Conservation (phyloP, 1,140 invertebrate species). For the Globodera rostochiensis region DNA sequence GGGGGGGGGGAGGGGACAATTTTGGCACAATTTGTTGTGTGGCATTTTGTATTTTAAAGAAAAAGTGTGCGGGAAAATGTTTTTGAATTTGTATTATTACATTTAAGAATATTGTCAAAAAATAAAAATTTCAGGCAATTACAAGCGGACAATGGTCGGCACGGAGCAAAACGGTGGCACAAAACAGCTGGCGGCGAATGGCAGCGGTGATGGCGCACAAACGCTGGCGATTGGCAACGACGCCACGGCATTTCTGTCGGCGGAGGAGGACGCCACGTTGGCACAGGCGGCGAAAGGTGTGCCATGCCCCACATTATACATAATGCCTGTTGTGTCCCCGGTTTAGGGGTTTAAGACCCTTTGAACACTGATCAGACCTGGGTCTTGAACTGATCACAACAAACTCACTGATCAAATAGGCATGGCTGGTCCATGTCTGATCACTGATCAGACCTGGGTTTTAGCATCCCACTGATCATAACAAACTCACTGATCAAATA, state of each 20-base stretch:
- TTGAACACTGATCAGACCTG: too few relatives aligned
- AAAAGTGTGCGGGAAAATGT: too few relatives aligned
- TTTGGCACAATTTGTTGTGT: not conserved
- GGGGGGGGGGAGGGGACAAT: not conserved
- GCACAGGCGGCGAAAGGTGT: not conserved
- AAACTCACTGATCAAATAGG: too few relatives aligned
- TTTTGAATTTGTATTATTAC: too few relatives aligned
- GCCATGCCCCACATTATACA: not conserved
- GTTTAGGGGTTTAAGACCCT: too few relatives aligned
- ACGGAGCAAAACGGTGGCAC: not conserved
- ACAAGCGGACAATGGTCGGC: slow-evolving; percentile 50
- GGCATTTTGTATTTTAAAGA: too few relatives aligned
- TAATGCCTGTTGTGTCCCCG: too few relatives aligned
- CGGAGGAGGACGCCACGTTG: not conserved
- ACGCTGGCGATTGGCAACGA: slow-evolving; percentile 5
- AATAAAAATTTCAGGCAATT: slow-evolving; percentile 32
- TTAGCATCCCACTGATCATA: too few relatives aligned
- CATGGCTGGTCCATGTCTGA: too few relatives aligned
- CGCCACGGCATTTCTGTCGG: not conserved
- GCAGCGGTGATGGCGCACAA: slow-evolving; percentile 3
- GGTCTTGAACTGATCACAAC: too few relatives aligned
- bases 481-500: too few relatives aligned
- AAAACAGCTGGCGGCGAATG: not conserved
- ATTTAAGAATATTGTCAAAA: not conserved
- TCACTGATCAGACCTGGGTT: too few relatives aligned